Percentiles rank a stretch among this genome's conserved stretches.
phyloP scores from a whole-genome alignment of 1,140 invertebrate genomes.

The Euwallacea similis region DNA sequence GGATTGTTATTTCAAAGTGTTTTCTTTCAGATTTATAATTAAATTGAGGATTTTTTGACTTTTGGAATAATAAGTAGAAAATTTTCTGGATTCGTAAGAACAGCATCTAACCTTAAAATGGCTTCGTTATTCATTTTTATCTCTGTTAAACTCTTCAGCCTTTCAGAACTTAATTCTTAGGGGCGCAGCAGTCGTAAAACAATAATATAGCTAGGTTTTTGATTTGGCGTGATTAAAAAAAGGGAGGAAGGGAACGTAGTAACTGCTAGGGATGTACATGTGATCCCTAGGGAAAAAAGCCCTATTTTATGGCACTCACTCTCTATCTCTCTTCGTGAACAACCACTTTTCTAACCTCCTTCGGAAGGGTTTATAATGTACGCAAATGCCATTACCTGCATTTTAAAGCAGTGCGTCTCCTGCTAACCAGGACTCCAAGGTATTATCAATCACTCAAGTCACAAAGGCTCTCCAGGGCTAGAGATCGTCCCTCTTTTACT shows the following conservation, averaged over 20 bases:
- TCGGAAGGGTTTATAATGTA: too few relatives aligned
- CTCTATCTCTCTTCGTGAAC: neutral
- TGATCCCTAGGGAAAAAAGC: conserved; percentile 19
- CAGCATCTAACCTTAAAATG: neutral
- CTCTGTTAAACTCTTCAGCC: neutral
- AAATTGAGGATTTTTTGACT: neutral
- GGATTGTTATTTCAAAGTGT: neutral
- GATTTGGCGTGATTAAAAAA: conserved; percentile 53
- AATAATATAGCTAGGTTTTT: conserved; percentile 52
- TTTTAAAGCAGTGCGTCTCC: neutral
- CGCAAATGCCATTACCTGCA: too few relatives aligned
- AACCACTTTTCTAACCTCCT: too few relatives aligned
- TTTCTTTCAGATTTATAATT: neutral
- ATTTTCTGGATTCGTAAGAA: neutral
- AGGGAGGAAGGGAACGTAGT: conserved; percentile 36
- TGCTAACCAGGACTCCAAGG: conserved; percentile 15
- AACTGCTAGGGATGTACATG: conserved; percentile 25
- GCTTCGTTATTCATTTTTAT: neutral
- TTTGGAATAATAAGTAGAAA: neutral
- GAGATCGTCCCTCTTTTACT: conserved; percentile 26
- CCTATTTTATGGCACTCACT: conserved; percentile 15
- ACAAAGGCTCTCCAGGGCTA: conserved; percentile 9
- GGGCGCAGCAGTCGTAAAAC: conserved; percentile 45
- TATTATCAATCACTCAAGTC: conserved; percentile 30
- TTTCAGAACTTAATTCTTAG: conserved; percentile 40